Evolutionary conservation across 2,888 invertebrate species (phyloP), one percentile per base, ranked within the genome.

Genomic region (Erannis defoliaria): DNA sequence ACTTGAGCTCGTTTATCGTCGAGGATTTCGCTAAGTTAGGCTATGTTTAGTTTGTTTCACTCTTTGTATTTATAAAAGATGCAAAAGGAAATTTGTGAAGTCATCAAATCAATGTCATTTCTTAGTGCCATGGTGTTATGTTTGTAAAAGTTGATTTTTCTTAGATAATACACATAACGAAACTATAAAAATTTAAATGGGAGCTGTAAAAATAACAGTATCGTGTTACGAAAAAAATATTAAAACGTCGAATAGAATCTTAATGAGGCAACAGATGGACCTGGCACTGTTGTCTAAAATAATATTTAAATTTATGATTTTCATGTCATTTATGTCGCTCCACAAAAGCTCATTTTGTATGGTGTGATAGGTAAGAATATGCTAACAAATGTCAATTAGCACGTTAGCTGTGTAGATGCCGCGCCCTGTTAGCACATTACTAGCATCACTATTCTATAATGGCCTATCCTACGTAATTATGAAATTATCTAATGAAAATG

Each of bases 101-200:
- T 31, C 16, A n/a, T 38, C 18, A 37, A 40, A 49, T 49, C 23
- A 26, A 43, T 45, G 40, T 62, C 42, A 23, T 54, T 59, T 60
- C 10, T 23, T 21, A 43, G 64, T 67, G 55, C 55, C 55, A 61
- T 61, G 55, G 48, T 56, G 59, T 63, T 53, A 56, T 61, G 45
- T 51, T 61, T 64, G 16, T 55, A 37, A 64, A 63, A 50, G 55
- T 53, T 48, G 62, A 56, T 62, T 63, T 55, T 50, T 48, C 23
- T 33, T 35, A 38, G 14, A 26, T 33, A 33, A 19, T 26, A 50
- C 16, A 38, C 16, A n/a, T 19, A 50, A 23, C 12, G 16, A 14
- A 29, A n/a, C 10, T 2, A 16, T 29, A 18, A 14, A 45, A 16
- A 4, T 16, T 29, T 5, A 18, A 42, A 21, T 40, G 19, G 19